Evolutionary conservation across 2,113 vertebrate genomes (phyloP).

Genomic region (Tragelaphus scriptus): DNA sequence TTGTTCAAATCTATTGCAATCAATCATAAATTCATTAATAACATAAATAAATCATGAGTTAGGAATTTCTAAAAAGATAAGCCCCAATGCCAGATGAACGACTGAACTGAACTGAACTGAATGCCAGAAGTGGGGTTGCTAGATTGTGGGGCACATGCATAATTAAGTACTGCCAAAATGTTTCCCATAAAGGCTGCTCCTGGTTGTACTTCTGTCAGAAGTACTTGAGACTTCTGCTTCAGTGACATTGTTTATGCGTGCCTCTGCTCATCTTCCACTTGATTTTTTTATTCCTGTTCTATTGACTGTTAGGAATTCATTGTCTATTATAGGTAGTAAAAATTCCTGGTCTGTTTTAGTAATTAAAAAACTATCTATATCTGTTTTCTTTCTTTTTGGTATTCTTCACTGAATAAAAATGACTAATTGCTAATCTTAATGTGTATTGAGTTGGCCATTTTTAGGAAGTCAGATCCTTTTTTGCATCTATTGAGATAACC

Average conservation of each 20-base stretch:
- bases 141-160: not conserved
- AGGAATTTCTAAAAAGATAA: not conserved
- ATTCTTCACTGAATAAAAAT: not conserved
- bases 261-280: not conserved
- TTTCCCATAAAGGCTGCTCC: not conserved
- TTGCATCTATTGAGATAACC: not conserved
- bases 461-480: not conserved
- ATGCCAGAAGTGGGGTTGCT: not conserved
- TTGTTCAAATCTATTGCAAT: not conserved
- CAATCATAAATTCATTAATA: not conserved
- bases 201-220: not conserved
- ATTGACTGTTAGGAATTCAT: not conserved
- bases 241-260: not conserved
- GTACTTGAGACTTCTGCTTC: not conserved
- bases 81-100: not conserved
- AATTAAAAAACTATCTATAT: not conserved
- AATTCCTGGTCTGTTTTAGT: not conserved
- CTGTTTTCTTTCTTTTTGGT: not conserved
- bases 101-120: too few species aligned
- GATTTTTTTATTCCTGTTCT: not conserved
- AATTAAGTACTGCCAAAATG: not conserved
- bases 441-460: not conserved
- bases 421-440: not conserved
- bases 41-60: not conserved
- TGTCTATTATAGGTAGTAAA: not conserved